phyloP scores from a whole-genome alignment of 53 echinoderm and acorn worm genomes.

The Pentamera pediparva region DNA sequence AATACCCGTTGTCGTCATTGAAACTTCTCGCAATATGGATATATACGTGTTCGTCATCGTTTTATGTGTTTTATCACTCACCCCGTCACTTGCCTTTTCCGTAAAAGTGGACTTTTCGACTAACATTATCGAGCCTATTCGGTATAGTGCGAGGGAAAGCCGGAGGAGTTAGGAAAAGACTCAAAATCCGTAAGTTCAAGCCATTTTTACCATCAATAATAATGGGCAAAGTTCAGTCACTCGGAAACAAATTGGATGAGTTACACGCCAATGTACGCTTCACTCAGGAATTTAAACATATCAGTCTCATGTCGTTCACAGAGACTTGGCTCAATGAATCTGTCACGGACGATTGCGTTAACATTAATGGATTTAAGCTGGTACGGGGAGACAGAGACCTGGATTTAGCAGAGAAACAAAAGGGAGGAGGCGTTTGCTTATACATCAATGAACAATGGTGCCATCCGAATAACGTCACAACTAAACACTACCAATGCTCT shows the following conservation, averaged over 20 bases:
- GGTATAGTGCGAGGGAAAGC: slow-evolving; percentile 16
- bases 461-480: slow-evolving; percentile 23
- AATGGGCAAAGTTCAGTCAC: slow-evolving; percentile 13
- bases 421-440: slow-evolving; percentile 37
- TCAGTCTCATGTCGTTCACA: slow-evolving; percentile 28
- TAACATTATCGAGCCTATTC: background rate
- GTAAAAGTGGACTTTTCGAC: background rate
- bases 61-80: background rate
- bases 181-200: slow-evolving; percentile 24
- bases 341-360: background rate
- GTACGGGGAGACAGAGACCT: slow-evolving; percentile 30
- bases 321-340: slow-evolving; percentile 16
- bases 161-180: slow-evolving; percentile 15
- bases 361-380: slow-evolving; percentile 17
- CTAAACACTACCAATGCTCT: slow-evolving; percentile 21
- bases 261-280: background rate
- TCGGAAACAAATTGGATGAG: slow-evolving; percentile 24
- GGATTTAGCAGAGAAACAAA: slow-evolving; percentile 21
- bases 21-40: background rate
- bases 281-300: slow-evolving; percentile 14
- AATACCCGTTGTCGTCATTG: background rate
- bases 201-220: slow-evolving; percentile 16
- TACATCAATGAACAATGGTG: slow-evolving; percentile 47
- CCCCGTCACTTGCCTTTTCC: background rate
- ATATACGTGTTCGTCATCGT: background rate